Conservation (phyloP, 2,888 invertebrate species). For the Parapristionchus giblindavisi region DNA sequence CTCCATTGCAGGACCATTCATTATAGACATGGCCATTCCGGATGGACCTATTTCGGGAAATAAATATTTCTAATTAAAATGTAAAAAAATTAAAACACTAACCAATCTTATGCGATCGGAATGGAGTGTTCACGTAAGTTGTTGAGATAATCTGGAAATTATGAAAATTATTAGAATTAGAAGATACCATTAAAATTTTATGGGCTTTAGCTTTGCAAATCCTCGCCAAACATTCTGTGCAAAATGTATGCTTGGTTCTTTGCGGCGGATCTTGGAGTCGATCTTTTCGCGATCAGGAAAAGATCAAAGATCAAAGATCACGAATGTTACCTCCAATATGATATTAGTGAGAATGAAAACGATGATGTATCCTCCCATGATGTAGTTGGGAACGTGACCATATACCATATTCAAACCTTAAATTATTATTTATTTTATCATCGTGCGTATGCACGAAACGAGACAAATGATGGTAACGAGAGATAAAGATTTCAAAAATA, state of each 20-base stretch:
- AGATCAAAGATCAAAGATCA: background rate
- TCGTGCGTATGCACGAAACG: too few species aligned
- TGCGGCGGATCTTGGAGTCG: too few species aligned
- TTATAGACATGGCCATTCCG: constrained; percentile 54
- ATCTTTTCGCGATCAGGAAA: background rate
- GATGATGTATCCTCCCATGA: constrained; percentile 56
- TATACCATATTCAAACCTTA: constrained; percentile 49
- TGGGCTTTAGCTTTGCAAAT: too few species aligned
- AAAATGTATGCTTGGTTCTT: too few species aligned
- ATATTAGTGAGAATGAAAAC: constrained; percentile 52
- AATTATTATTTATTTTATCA: too few species aligned
- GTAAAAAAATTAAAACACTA: constrained; percentile 1
- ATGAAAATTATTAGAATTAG: background rate
- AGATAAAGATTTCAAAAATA: too few species aligned
- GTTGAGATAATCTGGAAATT: constrained; percentile 23
- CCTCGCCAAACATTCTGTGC: too few species aligned
- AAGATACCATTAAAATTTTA: background rate
- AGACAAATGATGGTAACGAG: too few species aligned
- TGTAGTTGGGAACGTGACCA: constrained; percentile 55
- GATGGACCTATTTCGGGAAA: constrained; percentile 51
- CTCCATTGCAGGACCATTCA: constrained; percentile 51
- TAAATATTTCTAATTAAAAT: constrained; percentile 23
- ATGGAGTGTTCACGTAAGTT: constrained; percentile 9
- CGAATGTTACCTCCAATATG: constrained; percentile 49
- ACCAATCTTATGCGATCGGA: constrained; percentile 43